phyloP scores from a whole-genome alignment of 2,797 vertebrate genomes.

The Lacerta bilineata region DNA sequence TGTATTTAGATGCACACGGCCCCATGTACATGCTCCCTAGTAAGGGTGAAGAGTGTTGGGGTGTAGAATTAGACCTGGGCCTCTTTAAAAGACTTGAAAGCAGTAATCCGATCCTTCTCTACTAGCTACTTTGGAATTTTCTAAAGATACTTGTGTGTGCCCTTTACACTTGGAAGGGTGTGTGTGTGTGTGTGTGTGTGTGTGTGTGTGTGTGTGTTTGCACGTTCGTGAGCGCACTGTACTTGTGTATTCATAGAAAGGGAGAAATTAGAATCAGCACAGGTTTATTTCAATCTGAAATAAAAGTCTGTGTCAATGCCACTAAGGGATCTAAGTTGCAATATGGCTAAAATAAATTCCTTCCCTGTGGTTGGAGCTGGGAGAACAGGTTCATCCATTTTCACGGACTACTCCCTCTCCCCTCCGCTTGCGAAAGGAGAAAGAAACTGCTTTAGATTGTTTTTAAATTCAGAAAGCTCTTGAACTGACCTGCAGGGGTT shows the following conservation, averaged over 20 bases:
- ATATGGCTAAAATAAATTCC: not conserved
- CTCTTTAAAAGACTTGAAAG: not conserved
- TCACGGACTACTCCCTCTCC: not conserved
- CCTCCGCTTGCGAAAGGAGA: not conserved
- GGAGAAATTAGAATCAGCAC: not conserved
- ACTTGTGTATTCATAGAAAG: not conserved
- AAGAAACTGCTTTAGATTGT: not conserved
- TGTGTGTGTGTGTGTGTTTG: accelerated
- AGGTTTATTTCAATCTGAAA: not conserved
- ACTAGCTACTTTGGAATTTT: not conserved
- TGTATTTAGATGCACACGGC: not conserved
- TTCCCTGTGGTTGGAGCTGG: not conserved
- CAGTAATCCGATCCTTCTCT: not conserved
- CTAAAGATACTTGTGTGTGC: not conserved
- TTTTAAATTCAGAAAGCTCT: not conserved
- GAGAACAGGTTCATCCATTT: conserved; percentile 10
- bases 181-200: not conserved
- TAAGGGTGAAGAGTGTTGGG: not conserved
- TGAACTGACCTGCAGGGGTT: not conserved
- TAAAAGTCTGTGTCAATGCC: not conserved
- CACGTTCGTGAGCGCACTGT: not conserved
- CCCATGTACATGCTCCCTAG: not conserved
- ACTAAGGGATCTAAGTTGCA: not conserved
- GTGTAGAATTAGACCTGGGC: not conserved
- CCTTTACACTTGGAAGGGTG: not conserved